Evolutionary conservation across 2,888 invertebrate species (phyloP).

Genomic region (Teleiodes luculella): DNA sequence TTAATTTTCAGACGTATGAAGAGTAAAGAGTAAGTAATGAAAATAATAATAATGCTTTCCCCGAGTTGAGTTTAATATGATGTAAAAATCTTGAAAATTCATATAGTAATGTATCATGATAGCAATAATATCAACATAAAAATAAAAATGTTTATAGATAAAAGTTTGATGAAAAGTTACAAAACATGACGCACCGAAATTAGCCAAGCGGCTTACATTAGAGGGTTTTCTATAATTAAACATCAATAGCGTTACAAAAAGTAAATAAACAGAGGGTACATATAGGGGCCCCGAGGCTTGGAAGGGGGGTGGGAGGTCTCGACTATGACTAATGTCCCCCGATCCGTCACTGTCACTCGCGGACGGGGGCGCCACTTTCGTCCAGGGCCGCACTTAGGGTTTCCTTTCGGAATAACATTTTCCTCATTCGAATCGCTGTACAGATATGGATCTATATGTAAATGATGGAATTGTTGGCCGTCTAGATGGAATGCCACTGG

Average conservation of each 20-base stretch:
- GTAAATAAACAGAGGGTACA: slow-evolving; percentile 75
- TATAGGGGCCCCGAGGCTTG: slow-evolving; percentile 67
- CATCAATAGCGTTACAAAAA: slow-evolving; percentile 79
- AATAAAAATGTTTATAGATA: too few relatives aligned
- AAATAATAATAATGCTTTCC: too few relatives aligned
- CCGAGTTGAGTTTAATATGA: too few relatives aligned
- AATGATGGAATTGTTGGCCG: slow-evolving; percentile 40
- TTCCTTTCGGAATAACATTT: slow-evolving; percentile 73
- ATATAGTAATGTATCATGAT: too few relatives aligned
- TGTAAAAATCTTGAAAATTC: too few relatives aligned
- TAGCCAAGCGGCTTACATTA: slow-evolving; percentile 55
- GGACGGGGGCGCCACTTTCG: slow-evolving; percentile 63
- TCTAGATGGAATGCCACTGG: not conserved
- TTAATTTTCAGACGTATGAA: too few relatives aligned
- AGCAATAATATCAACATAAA: too few relatives aligned
- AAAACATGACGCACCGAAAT: slow-evolving; percentile 66
- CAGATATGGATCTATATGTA: slow-evolving; percentile 70
- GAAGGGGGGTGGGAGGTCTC: slow-evolving; percentile 58
- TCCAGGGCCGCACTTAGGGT: slow-evolving; percentile 63
- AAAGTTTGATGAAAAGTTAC: slow-evolving; percentile 56
- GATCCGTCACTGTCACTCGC: slow-evolving; percentile 84
- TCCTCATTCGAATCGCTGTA: slow-evolving; percentile 51
- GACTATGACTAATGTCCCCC: slow-evolving; percentile 84
- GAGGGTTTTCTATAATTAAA: slow-evolving; percentile 75
- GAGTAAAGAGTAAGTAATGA: too few relatives aligned